Base-by-base conservation (phyloP, 1,140 invertebrate genomes). In the Drosophila erecta region DNA sequence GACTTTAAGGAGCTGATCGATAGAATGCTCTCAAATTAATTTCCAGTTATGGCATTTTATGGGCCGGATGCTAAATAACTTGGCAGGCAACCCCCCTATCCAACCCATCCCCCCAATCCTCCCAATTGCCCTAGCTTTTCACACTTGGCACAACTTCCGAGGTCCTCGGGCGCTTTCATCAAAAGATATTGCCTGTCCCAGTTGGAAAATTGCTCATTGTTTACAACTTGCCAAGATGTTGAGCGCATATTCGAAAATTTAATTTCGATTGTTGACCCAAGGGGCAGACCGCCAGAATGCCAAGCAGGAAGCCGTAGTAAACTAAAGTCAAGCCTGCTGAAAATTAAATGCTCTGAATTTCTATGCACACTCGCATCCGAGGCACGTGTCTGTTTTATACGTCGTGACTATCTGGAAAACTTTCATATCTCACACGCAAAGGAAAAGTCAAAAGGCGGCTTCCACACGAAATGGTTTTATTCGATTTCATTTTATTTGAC, bases 201-300 rank as follows among this genome's bases (percentile, higher is more conserved):
- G 53, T 56, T 80, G 53, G 41, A 74, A 79, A 54, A 79, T 79
- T 75, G 24, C 58, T 51, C 53, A 55, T 66, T 84, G 71, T 79
- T 83, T 76, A 66, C 69, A 49, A 47, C 60, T 60, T 38, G 49
- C 33, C 47, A 72, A 69, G 71, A 61, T 64, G 71, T 46, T 47
- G 69, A 11, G 12, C 62, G 60, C n/a, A 41, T 53, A 58, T 66
- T 38, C 38, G n/a, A 74, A 69, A 71, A 73, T 80, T 65, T 49
- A 80, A 76, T 80, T 85, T 84, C 76, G 43, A 53, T 84, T 85
- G 66, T 80, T 85, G 78, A 66, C 54, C 60, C 61, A 57, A 61
- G 35, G 30, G 22, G n/a, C 44, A 30, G 8, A 20, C 8, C 33
- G 10, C 37, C 37, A 41, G 54, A 58, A 58, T 61, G 53, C 53